phyloP scores from a whole-genome alignment of 2,797 vertebrate genomes.

The Craterocephalus amniculus region DNA sequence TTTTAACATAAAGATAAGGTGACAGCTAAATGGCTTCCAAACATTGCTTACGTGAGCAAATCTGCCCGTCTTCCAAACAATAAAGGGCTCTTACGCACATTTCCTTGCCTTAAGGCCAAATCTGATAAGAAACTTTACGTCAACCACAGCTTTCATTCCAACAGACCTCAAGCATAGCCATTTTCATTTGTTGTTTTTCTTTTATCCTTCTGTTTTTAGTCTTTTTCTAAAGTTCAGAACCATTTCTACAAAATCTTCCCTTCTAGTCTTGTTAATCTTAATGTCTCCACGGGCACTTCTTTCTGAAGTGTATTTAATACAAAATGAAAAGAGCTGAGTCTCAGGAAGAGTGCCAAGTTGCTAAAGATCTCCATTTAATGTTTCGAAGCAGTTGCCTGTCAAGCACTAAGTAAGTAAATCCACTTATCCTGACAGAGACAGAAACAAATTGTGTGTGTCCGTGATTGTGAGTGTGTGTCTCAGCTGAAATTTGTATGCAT shows the following conservation, averaged over 20 bases:
- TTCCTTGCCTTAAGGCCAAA: conserved; percentile 37
- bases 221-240: conserved; percentile 1
- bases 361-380: conserved; percentile 18
- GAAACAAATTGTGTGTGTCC: conserved; percentile 2
- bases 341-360: conserved; percentile 15
- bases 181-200: conserved; percentile 17
- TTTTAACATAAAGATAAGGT: conserved; percentile 41
- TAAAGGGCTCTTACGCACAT: conserved; percentile 45
- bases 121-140: conserved; percentile 60
- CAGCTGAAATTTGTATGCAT: neutral
- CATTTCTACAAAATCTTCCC: neutral
- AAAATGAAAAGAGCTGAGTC: neutral
- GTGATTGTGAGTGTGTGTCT: neutral
- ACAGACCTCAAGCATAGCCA: conserved; percentile 15
- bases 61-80: conserved; percentile 61
- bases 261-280: neutral
- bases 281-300: conserved; percentile 3
- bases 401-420: conserved; percentile 33
- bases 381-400: conserved; percentile 32
- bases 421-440: conserved; percentile 33
- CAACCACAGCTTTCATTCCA: conserved; percentile 30
- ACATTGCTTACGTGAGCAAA: conserved; percentile 32
- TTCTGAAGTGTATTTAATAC: conserved; percentile 18
- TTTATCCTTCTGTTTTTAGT: neutral
- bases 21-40: conserved; percentile 29